Percentiles rank a stretch among this genome's conserved stretches.
phyloP scores from a whole-genome alignment of 2,888 invertebrate genomes.

The Chromoteleia sp. region DNA sequence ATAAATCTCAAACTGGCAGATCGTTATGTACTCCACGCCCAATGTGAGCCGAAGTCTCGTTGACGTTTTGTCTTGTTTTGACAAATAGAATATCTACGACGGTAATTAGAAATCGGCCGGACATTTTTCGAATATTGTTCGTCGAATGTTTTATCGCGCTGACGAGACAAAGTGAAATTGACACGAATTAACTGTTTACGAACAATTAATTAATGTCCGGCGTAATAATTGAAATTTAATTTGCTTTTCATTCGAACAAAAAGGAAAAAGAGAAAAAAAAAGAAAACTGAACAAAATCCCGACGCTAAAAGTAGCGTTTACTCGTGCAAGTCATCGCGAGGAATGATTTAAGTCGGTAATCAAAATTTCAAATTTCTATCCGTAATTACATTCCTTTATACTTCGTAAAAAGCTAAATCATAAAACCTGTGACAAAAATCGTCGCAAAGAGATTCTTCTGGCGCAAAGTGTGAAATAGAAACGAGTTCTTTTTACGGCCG shows the following conservation, averaged over 20 bases:
- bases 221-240: conserved; percentile 9
- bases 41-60: conserved; percentile 68
- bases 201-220: conserved; percentile 18
- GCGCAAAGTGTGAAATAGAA: conserved; percentile 46
- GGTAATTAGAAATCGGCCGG: conserved; percentile 41
- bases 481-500: conserved; percentile 12
- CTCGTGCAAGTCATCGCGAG: neutral
- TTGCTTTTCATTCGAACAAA: neutral
- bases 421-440: conserved; percentile 19
- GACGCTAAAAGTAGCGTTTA: neutral
- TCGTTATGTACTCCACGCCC: conserved; percentile 68
- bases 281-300: no score
- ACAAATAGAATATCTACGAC: conserved; percentile 32
- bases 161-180: conserved; percentile 32
- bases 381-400: conserved; percentile 1
- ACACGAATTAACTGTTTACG: conserved; percentile 16
- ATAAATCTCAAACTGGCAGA: conserved; percentile 75
- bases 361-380: conserved; percentile 25
- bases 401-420: conserved; percentile 6
- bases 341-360: neutral
- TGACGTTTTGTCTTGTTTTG: conserved; percentile 62
- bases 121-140: conserved; percentile 11
- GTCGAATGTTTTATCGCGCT: conserved; percentile 1
- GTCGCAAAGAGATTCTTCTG: conserved; percentile 13
- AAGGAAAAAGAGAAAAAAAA: no score